Evolutionary conservation across 1,140 invertebrate species (phyloP), one percentile per base, ranked within the genome.

Genomic region (Drosophila ambigua): DNA sequence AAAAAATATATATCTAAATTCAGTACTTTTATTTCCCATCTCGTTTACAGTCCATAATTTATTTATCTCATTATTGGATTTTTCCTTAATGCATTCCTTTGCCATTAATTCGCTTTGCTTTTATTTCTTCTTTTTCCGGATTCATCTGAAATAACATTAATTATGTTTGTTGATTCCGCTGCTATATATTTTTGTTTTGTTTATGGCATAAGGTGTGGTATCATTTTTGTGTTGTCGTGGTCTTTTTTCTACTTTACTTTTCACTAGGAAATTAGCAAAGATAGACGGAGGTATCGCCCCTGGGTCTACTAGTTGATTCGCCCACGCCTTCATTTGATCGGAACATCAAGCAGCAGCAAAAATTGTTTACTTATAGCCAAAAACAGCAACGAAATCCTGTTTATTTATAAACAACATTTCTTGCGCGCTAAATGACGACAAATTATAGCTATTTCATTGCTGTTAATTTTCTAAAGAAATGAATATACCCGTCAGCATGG

Each of bases 371-470:
- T 16, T 61, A 48, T 53, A 31, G 44, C 13, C 69, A 13, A 69
- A 61, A 48, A 68, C 43, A 48, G 26, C 35, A 45, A 20, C 46
- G 63, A 62, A 54, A 62, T 26, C 35, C 61, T 72, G 53, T 72
- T 79, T 85, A 79, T 83, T 82, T 83, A 83, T 76, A 76, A 82
- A 76, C 76, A 75, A 75, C 71, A 78, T 54, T 46, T 46, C 41
- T 78, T 16, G 67, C 60, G 55, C 39, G 66, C 41, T 62, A 84
- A 79, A 84, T 76, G 80, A 84, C 76, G 72, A 83, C 80, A 83
- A 83, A 72, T 79, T 76, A 76, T 57, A 76, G 76, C 55, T 60
- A 59, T 75, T 76, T 79, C 58, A 67, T 73, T 48, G 52, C 52
- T 20, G 57, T 45, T 78, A 78, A 72, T 67, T 78, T 67, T 52